Evolutionary conservation across 64 coral and sea anemone species (phyloP), one percentile per base, ranked within the genome.

Genomic region (Dendrophyllia cribrosa): DNA sequence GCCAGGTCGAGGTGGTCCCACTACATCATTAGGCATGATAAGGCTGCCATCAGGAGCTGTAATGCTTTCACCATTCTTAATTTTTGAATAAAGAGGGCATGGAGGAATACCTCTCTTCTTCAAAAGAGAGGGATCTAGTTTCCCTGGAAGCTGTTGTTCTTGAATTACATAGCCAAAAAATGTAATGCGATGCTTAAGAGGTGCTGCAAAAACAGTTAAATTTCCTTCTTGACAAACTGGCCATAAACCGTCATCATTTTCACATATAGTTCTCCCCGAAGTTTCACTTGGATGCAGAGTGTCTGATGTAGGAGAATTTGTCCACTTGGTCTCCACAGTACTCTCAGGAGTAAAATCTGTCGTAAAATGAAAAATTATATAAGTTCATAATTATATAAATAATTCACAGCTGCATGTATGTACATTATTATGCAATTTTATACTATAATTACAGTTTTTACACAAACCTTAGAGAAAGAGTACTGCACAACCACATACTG

Each of bases 161-260:
- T 72, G 49, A 58, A 96, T 94, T 60, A 94, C 91, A 91, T 96
- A 99, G 53, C 97, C 97, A 93, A 76, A 96, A 70, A 94, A 99
- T 50, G 87, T 76, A 47, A 91, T 71, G 19, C 91, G 78, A 68
- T 99, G 97, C 71, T 96, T 94, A 2, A 99, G 73, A 15, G 87
- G 72, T 66, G 94, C 97, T 25, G 97, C 97, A 21, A 69, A 83
- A 15, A 96, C 91, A 71, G 78, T 79, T 10, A 96, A 34, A 58
- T 83, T 80, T 34, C 69, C 85, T 82, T 99, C 94, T 43, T 91
- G 60, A 78, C 83, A 99, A 62, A 96, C 82, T 78, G 93, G 69
- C 97, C 97, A 99, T 53, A 74, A 44, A 50, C 92, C 82, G 48
- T 81, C 7, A 3, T 26, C 12, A 48, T 82, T 58, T 68, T 89